Evolutionary conservation across 2,888 invertebrate genomes (phyloP).

Genomic region (Globia sparganii): DNA sequence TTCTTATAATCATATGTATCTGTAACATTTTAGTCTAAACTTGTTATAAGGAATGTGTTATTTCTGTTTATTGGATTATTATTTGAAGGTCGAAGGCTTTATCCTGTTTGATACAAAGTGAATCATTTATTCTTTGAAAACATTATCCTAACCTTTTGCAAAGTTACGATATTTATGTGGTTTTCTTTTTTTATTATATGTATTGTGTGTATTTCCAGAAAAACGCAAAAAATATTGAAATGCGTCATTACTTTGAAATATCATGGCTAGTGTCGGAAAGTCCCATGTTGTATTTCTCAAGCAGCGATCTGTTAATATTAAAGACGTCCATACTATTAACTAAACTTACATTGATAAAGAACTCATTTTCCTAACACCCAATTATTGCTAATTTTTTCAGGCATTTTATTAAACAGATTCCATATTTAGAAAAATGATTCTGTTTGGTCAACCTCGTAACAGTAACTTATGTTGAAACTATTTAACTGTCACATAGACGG

Average conservation of each 20-base stretch:
- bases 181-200: conserved; percentile 13
- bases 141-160: conserved; percentile 20
- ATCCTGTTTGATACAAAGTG: conserved; percentile 57
- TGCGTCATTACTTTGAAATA: neutral
- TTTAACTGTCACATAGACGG: neutral
- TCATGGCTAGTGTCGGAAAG: neutral
- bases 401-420: neutral
- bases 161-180: conserved; percentile 5
- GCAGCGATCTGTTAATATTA: neutral
- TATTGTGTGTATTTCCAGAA: conserved; percentile 20
- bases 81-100: conserved; percentile 50
- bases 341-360: neutral
- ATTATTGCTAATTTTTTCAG: neutral
- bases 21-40: conserved; percentile 54
- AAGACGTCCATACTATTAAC: neutral
- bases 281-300: neutral
- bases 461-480: neutral
- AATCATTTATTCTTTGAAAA: conserved; percentile 48
- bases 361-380: neutral
- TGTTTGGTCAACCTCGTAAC: neutral
- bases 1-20: conserved; percentile 58
- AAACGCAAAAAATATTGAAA: neutral
- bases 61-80: conserved; percentile 38
- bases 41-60: conserved; percentile 39
- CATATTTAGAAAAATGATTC: neutral